Base-by-base conservation (phyloP, 2,888 invertebrate genomes). In the Parthenolecanium corni region DNA sequence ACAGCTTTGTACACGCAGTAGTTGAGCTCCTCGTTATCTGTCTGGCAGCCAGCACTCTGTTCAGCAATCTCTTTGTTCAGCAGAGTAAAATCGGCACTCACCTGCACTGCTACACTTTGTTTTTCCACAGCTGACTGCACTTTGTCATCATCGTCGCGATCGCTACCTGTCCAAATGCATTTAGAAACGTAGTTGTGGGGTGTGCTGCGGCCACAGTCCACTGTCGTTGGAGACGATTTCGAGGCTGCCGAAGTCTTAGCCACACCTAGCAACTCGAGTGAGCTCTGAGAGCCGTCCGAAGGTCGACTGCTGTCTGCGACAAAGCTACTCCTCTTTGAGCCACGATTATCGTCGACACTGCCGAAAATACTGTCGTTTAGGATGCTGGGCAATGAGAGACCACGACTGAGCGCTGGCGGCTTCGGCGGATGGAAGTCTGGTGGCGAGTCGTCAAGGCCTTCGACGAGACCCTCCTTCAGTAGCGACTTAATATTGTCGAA, bases 401-500 rank as follows among this genome's bases (percentile, higher is more conserved):
- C 84, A 65, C 84, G 75, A 65, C 84, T 80, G 71, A 85, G 77
- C 64, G 77, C 80, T 0, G 83, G 82, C 58, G 78, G 77, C 1
- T 82, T 78, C 64, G 80, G 78, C 5, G 81, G 79, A 38, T 78
- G 73, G 68, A 85, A 78, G 68, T 84, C 83, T 44, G 78, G 77
- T 16, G 68, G 80, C 0, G 75, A 72, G 53, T 76, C 76, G 66
- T 74, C 73, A 54, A 76, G 66, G 1, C 76, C 76, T 66, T 77
- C 77, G 16, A 83, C 78, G 67, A 82, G 80, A 21, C 83, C 84
- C 72, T 86, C 85, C 69, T 82, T 82, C 66, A 86, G 79, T 67
- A 86, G 74, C 44, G 84, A 84, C 71, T 83, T 82, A 69, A 86
- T 83, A 71, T 85, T 85, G 76, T 86, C 85, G 72, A 86, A 86